Percentiles rank a stretch among this genome's conserved stretches.
Evolutionary conservation across 35 echinoderm and acorn worm genomes (phyloP).

Genomic region (Lytechinus pictus): DNA sequence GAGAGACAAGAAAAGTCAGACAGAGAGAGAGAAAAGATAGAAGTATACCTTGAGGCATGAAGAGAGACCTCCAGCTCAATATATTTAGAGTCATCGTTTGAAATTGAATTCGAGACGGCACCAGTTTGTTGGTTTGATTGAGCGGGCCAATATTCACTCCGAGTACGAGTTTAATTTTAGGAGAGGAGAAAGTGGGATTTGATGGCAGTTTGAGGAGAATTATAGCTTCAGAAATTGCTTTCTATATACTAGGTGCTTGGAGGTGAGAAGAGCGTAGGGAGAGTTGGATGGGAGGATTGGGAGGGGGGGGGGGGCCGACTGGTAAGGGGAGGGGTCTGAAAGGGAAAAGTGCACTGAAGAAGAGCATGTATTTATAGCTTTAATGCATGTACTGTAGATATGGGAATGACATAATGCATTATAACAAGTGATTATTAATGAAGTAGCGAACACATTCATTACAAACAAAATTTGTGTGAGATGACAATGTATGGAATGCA

Average conservation of each 20-base stretch:
- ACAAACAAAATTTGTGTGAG: too few species aligned
- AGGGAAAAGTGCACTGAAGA: too few species aligned
- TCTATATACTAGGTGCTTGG: neutral
- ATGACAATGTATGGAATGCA: too few species aligned
- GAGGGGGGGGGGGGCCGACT: neutral
- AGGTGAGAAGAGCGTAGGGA: neutral
- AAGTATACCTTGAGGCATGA: neutral
- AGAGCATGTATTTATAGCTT: too few species aligned
- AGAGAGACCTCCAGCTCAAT: neutral
- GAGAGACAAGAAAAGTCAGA: neutral
- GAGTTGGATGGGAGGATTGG: neutral
- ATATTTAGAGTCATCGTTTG: neutral
- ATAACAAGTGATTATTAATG: too few species aligned
- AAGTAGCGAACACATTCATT: too few species aligned
- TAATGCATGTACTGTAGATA: too few species aligned
- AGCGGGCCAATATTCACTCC: neutral
- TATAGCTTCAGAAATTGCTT: neutral
- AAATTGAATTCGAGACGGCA: conserved; percentile 40
- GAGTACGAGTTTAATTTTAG: neutral
- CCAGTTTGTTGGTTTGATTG: neutral
- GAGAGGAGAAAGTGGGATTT: conserved; percentile 17
- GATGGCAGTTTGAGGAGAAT: conserved; percentile 1
- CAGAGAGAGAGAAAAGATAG: neutral
- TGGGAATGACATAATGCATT: too few species aligned
- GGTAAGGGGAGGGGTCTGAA: too few species aligned